Base-by-base conservation (phyloP, 2,797 vertebrate genomes). In the Poeciliopsis infans region DNA sequence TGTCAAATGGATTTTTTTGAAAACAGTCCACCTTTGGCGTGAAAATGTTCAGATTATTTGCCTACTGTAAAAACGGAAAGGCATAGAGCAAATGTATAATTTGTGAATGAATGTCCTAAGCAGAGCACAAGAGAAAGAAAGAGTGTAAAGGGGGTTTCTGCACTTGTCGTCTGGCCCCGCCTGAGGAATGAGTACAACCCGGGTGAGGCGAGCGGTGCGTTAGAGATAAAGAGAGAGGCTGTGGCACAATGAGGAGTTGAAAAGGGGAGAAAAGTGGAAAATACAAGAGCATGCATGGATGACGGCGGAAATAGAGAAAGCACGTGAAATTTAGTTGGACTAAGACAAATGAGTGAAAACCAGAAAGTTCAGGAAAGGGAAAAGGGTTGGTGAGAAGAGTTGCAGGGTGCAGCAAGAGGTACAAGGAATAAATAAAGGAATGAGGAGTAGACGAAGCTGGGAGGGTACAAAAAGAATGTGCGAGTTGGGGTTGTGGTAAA, bases 401-500 rank as follows among this genome's bases (percentile, higher is more conserved):
- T 75, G 75, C 83, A 78, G 82, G 81, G 81, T 39, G 45, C 51
- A 71, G 31, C 80, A 78, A 86, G 81, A 85, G 82, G 86, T 83
- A 80, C 85, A 84, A 82, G 74, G 89, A 90, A 79, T 59, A 88
- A 83, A 85, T 81, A 68, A 87, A 84, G 79, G 70, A 85, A 80
- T 39, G 81, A 80, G 81, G 53, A 68, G 83, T 81, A 88, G 84
- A 80, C 87, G 83, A 88, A 77, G 79, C 83, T 83, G 77, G 83
- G 89, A 59, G 87, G 79, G 86, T 80, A 85, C 82, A 85, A 86
- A 89, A 73, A 90, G 89, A 90, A 92, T 92, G 88, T 92, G 88
- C 80, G 89, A 89, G 88, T 86, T 83, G 88, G 92, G 87, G 87
- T 87, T 88, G 92, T 94, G 91, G 93, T 88, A 84, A 90, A 88